These are phyloP conservation scores for Calameuta idolon DNA, from an alignment of 2,888 invertebrate species.

Conservation along the genomic window DNA sequence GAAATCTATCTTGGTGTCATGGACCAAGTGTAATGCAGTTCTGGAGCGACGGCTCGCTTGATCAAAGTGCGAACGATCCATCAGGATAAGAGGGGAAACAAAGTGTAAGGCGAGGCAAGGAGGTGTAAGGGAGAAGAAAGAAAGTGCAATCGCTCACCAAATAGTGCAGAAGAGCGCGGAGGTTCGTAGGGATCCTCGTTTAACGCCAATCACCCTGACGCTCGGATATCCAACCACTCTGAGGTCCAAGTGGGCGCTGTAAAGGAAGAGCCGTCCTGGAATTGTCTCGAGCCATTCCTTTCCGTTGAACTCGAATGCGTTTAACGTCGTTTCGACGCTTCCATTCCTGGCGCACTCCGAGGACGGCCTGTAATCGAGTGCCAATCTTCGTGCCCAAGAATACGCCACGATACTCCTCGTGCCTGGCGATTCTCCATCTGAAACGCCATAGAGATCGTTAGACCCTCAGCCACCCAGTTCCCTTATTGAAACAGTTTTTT, in stretches of 20 bases:
- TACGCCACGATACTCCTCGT: conserved; percentile 74
- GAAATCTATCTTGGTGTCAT: background rate
- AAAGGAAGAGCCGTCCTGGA: conserved; percentile 59
- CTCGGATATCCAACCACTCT: conserved; percentile 59
- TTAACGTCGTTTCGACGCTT: conserved; percentile 39
- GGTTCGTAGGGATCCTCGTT: conserved; percentile 54
- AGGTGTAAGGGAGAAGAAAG: background rate
- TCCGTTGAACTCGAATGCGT: background rate
- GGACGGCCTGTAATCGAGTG: conserved; percentile 61
- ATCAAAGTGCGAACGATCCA: background rate
- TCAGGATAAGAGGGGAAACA: background rate
- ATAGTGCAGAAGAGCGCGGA: conserved; percentile 59
- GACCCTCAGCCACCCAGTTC: background rate
- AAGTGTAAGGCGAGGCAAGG: background rate
- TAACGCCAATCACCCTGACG: conserved; percentile 63
- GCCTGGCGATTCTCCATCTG: conserved; percentile 57
- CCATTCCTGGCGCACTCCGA: conserved; percentile 55
- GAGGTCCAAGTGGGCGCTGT: conserved; percentile 60
- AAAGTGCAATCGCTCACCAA: conserved; percentile 51
- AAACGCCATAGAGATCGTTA: conserved; percentile 17
- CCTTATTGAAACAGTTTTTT: background rate
- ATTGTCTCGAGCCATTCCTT: conserved; percentile 57
- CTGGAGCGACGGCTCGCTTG: background rate
- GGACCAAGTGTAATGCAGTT: background rate
- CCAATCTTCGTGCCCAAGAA: conserved; percentile 69